Evolutionary conservation across 2,113 vertebrate species (phyloP).

Genomic region (Neofelis nebulosa): DNA sequence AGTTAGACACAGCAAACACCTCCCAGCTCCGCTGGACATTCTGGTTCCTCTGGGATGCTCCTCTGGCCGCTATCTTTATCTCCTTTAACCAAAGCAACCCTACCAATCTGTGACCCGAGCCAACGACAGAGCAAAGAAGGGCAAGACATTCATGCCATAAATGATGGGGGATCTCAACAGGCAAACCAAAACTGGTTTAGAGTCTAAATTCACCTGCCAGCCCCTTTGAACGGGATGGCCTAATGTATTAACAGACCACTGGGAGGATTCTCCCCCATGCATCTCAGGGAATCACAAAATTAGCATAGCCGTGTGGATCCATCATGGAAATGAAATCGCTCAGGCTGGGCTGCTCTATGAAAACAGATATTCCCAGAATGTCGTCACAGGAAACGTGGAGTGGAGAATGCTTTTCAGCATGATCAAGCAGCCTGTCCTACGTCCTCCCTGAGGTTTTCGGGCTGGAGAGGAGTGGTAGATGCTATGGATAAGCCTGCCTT

Average conservation of each 20-base stretch:
- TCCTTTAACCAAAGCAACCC: background rate
- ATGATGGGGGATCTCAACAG: background rate
- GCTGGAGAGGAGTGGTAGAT: background rate
- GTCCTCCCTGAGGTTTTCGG: background rate
- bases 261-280: background rate
- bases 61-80: rapidly evolving
- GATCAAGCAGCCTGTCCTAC: background rate
- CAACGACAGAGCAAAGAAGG: background rate
- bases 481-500: background rate
- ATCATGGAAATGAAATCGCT: background rate
- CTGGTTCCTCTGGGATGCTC: background rate
- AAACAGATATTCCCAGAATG: background rate
- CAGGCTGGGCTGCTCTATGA: background rate
- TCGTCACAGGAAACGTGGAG: background rate
- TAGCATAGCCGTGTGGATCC: background rate
- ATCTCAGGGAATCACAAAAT: background rate
- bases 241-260: too few species aligned
- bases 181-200: background rate
- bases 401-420: rapidly evolving
- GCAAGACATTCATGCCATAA: background rate
- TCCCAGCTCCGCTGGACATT: too few species aligned
- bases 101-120: background rate
- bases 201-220: background rate
- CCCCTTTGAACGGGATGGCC: background rate
- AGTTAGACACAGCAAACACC: rapidly evolving